Conservation (phyloP, 2,888 invertebrate genomes). For the Pterostichus madidus region DNA sequence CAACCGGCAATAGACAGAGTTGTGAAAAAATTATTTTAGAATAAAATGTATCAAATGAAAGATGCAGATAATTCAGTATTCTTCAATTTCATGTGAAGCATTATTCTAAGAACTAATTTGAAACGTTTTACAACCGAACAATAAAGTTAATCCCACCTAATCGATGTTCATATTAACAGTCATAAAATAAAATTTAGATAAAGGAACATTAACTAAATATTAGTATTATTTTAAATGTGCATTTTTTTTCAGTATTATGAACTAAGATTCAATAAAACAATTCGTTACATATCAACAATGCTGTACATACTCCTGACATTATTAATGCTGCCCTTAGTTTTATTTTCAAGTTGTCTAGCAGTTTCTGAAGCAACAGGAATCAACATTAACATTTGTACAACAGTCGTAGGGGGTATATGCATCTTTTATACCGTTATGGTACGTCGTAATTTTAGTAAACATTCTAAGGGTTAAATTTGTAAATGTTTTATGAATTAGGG, state of each 20-base stretch:
- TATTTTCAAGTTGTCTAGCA: constrained; percentile 15
- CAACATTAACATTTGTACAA: background rate
- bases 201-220: background rate
- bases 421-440: constrained; percentile 42
- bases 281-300: constrained; percentile 10
- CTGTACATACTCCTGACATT: background rate
- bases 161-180: too few species aligned
- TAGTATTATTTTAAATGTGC: background rate
- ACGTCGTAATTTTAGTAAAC: background rate
- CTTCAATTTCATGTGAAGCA: too few species aligned
- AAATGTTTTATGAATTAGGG: constrained; percentile 21
- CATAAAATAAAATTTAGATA: background rate
- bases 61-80: too few species aligned
- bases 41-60: too few species aligned
- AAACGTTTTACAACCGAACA: too few species aligned
- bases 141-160: too few species aligned
- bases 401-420: constrained; percentile 17
- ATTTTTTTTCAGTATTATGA: constrained; percentile 49
- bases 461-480: too few species aligned
- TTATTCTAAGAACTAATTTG: too few species aligned
- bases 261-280: constrained; percentile 26
- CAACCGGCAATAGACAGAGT: too few species aligned
- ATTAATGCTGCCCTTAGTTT: constrained; percentile 22
- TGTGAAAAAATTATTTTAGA: too few species aligned
- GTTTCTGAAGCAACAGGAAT: constrained; percentile 39